Percentiles rank a stretch among this genome's conserved stretches.
These are phyloP conservation scores for Danio aesculapii DNA, from an alignment of 2,797 vertebrate species.

Conservation along the genomic window DNA sequence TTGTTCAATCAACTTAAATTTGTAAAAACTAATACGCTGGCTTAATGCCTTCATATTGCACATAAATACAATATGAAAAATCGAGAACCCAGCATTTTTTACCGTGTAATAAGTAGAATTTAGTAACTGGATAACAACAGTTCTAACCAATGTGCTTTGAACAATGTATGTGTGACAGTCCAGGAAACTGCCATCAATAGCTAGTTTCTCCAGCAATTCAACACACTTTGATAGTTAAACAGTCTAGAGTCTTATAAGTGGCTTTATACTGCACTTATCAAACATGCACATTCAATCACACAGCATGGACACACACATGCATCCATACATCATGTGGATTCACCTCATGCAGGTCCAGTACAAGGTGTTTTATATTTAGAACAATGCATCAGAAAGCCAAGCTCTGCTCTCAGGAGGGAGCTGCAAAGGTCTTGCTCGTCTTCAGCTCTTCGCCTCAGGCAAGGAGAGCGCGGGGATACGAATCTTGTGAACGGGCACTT, in stretches of 20 bases:
- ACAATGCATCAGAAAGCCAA: slow-evolving; percentile 34
- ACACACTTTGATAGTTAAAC: too few relatives aligned
- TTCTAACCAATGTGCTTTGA: too few relatives aligned
- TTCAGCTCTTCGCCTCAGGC: slow-evolving; percentile 52
- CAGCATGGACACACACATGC: neutral
- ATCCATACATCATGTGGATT: slow-evolving; percentile 3
- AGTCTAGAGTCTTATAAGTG: neutral
- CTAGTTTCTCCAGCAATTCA: too few relatives aligned
- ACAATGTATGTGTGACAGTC: too few relatives aligned
- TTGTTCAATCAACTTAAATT: too few relatives aligned
- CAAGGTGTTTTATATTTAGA: slow-evolving; percentile 48
- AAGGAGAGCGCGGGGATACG: slow-evolving; percentile 47
- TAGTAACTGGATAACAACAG: too few relatives aligned
- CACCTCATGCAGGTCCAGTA: neutral
- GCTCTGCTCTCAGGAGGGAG: slow-evolving; percentile 48
- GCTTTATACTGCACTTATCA: neutral
- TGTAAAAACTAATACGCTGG: too few relatives aligned
- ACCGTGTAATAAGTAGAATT: too few relatives aligned
- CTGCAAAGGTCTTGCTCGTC: slow-evolving; percentile 44
- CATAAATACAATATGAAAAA: too few relatives aligned
- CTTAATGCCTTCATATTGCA: too few relatives aligned
- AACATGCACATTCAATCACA: neutral
- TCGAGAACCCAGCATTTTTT: too few relatives aligned
- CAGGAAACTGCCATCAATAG: too few relatives aligned
- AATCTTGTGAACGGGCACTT: slow-evolving; percentile 36